Base-by-base conservation (phyloP, 2,797 vertebrate genomes). In the Paratrypauchen microcephalus region DNA sequence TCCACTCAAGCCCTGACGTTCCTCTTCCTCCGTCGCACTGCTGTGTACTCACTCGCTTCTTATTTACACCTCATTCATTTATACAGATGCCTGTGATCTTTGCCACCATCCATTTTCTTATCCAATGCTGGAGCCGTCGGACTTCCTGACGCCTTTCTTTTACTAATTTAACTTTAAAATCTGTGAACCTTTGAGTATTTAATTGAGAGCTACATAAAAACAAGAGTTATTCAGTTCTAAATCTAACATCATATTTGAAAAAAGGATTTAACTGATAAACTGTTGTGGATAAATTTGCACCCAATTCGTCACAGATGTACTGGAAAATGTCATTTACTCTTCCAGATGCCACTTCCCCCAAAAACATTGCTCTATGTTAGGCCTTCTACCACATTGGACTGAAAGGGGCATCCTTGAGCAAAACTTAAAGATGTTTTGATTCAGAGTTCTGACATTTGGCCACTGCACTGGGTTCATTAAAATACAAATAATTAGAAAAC, bases 61-160 rank as follows among this genome's bases (percentile, higher is more conserved):
- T 79, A 78, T 76, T 89, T 81, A 78, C 76, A 80, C 67, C 82
- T 82, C 47, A 76, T 62, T 87, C 83, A 87, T 80, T 86, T 83
- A 89, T 81, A 87, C 67, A 82, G 75, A 90, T 89, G 84, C 65
- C 60, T 63, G 60, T 66, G 71, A 24, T 82, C 83, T 86, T 83
- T 80, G 74, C 75, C 80, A 80, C 70, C 66, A 84, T 84, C 74
- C 71, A 68, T 83, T 77, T 79, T 82, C 74, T 63, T 58, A 47
- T 57, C 57, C 80, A 68, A 77, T 72, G 26, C 55, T 5, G 41
- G 47, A 72, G 65, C 48, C 1, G 54, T 70, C 57, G 65, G 54
- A 52, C 72, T 74, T 82, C 73, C 69, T 77, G 61, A 45, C 11
- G 9, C 70, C 56, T 52, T 62, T 50, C 63, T 45, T 77, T 65